These are phyloP conservation scores for Podiceps cristatus DNA, from an alignment of 2,113 vertebrate species.

Conservation along the genomic window DNA sequence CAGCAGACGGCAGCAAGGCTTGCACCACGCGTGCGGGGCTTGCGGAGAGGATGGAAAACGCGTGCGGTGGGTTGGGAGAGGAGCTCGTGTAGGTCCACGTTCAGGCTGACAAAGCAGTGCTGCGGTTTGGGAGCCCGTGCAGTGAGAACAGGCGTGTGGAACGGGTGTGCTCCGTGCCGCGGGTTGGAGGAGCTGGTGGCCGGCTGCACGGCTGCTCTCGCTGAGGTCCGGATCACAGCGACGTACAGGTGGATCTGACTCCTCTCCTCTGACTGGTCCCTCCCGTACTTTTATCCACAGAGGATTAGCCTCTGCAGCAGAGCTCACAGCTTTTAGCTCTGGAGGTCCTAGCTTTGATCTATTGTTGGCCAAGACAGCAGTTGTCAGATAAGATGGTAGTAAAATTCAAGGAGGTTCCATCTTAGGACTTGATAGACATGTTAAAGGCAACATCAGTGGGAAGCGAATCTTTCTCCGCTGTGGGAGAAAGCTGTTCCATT, in stretches of 20 bases:
- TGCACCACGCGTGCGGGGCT: fast-evolving
- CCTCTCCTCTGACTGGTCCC: not conserved
- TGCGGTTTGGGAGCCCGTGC: not conserved
- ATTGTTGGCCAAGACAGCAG: not conserved
- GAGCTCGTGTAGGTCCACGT: fast-evolving
- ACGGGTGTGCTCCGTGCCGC: fast-evolving
- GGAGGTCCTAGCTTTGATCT: not conserved
- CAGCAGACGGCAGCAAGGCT: not conserved
- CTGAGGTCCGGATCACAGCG: not conserved
- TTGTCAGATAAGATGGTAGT: not conserved
- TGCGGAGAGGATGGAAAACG: fast-evolving
- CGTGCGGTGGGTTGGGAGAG: not conserved
- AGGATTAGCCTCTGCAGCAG: not conserved
- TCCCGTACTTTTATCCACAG: not conserved
- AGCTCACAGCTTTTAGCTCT: not conserved
- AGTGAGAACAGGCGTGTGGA: fast-evolving
- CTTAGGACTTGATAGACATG: not conserved
- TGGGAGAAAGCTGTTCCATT: not conserved
- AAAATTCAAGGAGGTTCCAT: not conserved
- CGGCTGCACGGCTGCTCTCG: fast-evolving
- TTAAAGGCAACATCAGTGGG: not conserved
- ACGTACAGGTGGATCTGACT: not conserved
- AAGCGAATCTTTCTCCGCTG: not conserved
- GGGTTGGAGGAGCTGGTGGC: not conserved
- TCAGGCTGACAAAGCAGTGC: not conserved